These are phyloP conservation scores for Zaprionus lachaisei DNA, from an alignment of 1,140 invertebrate genomes.

Conservation along the genomic window DNA sequence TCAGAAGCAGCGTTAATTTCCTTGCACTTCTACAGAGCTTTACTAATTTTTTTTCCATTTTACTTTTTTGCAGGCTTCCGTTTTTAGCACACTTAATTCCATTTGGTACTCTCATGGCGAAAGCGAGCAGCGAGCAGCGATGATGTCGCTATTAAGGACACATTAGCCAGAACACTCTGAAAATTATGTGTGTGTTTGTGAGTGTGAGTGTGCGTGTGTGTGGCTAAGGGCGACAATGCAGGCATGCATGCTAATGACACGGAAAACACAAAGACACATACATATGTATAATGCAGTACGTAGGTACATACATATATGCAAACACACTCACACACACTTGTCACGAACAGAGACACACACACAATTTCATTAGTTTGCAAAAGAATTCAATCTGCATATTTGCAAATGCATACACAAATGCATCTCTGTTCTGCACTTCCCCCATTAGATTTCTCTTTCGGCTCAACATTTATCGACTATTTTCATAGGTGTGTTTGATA, in stretches of 20 bases:
- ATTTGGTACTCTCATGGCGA: slow-evolving; percentile 52
- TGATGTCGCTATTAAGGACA: slow-evolving; percentile 81
- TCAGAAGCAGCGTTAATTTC: slow-evolving; percentile 46
- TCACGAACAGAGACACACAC: slow-evolving; percentile 10
- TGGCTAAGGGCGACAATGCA: slow-evolving; percentile 35
- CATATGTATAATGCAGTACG: neutral
- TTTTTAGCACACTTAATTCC: slow-evolving; percentile 75
- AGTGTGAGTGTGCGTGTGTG: neutral
- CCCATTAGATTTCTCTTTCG: neutral
- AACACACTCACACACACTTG: slow-evolving; percentile 1
- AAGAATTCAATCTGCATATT: slow-evolving; percentile 55
- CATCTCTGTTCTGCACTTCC: neutral
- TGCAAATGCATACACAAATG: slow-evolving; percentile 31
- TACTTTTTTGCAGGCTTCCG: slow-evolving; percentile 42
- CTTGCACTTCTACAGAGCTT: slow-evolving; percentile 46
- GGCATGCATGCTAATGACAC: slow-evolving; percentile 74
- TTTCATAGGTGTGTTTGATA: slow-evolving; percentile 9
- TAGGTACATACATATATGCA: neutral
- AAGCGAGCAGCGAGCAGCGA: slow-evolving; percentile 48
- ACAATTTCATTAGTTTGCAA: slow-evolving; percentile 59
- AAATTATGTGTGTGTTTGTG: slow-evolving; percentile 61
- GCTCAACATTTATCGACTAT: neutral
- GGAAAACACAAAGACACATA: slow-evolving; percentile 21
- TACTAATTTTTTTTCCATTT: slow-evolving; percentile 35
- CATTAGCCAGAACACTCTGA: slow-evolving; percentile 73